These are phyloP conservation scores for Lethocerus indicus DNA, from an alignment of 1,140 invertebrate genomes.

Conservation along the genomic window DNA sequence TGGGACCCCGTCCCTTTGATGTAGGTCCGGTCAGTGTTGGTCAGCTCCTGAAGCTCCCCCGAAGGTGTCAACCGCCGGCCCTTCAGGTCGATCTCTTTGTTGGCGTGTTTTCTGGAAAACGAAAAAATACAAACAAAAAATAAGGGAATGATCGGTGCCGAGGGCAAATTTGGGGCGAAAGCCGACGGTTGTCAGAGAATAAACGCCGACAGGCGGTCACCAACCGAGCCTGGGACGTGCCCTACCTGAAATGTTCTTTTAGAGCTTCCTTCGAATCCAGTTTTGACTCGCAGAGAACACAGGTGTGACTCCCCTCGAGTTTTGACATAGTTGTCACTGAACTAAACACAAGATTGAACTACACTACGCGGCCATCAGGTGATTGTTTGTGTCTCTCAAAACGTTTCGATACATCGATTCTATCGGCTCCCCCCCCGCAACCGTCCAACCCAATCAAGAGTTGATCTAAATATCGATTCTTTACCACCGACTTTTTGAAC, in stretches of 20 bases:
- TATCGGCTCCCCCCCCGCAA: too few species aligned
- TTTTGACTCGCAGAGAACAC: conserved; percentile 29
- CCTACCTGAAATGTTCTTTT: conserved; percentile 31
- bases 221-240: background rate
- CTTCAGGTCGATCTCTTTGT: conserved; percentile 29
- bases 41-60: conserved; percentile 18
- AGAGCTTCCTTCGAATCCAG: conserved; percentile 30
- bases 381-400: too few species aligned
- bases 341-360: too few species aligned
- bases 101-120: conserved; percentile 30
- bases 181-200: background rate
- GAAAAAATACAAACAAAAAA: background rate
- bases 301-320: conserved; percentile 15
- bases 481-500: too few species aligned
- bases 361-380: too few species aligned
- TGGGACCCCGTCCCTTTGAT: conserved; percentile 17
- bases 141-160: background rate
- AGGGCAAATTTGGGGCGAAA: background rate
- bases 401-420: too few species aligned
- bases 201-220: background rate
- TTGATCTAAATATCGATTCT: too few species aligned
- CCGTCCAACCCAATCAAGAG: too few species aligned
- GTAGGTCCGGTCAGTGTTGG: conserved; percentile 5
- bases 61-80: conserved; percentile 21
- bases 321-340: too few species aligned